These are phyloP conservation scores for Cheilosia soror DNA, from an alignment of 2,888 invertebrate species.

Conservation along the genomic window DNA sequence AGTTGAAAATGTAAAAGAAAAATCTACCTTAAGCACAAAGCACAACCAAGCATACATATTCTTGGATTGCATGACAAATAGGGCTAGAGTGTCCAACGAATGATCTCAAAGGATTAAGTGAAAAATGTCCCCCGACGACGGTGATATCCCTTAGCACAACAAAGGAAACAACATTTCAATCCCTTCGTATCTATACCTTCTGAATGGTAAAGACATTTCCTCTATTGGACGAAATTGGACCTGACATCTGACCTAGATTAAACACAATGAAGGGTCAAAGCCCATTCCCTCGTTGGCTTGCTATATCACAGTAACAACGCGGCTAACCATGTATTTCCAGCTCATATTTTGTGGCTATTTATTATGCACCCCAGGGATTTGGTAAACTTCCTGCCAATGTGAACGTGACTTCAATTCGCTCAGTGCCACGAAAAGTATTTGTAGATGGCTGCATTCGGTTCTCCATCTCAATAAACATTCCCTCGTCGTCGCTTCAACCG, in stretches of 20 bases:
- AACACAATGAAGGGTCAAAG: too few species aligned
- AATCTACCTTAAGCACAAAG: too few species aligned
- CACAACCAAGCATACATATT: too few species aligned
- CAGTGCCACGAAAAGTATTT: background rate
- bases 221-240: background rate
- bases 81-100: background rate
- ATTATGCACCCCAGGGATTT: background rate
- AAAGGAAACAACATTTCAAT: background rate
- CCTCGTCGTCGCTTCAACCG: conserved; percentile 15
- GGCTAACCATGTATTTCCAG: background rate
- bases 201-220: background rate
- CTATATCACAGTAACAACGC: background rate
- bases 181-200: background rate
- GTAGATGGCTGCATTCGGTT: background rate
- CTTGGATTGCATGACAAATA: background rate
- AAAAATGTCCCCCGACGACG: background rate
- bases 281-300: background rate
- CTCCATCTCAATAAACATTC: conserved; percentile 41
- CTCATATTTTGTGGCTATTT: background rate
- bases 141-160: background rate
- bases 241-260: too few species aligned
- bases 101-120: background rate
- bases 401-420: background rate
- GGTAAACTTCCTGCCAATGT: background rate
- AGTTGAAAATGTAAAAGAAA: too few species aligned